Conservation (phyloP, 2,113 vertebrate species). For the Podilymbus podiceps region DNA sequence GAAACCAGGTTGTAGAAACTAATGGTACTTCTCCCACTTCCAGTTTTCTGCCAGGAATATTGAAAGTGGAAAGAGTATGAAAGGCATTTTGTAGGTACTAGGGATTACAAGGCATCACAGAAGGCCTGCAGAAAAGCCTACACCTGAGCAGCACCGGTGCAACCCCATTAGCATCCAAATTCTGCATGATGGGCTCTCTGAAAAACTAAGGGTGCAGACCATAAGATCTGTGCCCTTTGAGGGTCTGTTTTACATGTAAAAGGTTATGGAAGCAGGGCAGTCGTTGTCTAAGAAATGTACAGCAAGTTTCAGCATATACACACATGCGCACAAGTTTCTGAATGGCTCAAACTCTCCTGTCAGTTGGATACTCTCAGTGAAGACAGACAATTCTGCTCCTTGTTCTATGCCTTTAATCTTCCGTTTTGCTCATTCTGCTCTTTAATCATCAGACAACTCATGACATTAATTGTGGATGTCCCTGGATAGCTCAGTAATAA, state of each 20-base stretch:
- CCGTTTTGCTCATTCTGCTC: slow-evolving; percentile 29
- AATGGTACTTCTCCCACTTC: neutral
- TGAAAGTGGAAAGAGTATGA: neutral
- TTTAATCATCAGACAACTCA: slow-evolving; percentile 21
- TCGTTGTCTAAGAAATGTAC: neutral
- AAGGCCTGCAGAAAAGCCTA: neutral
- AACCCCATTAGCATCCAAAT: accelerated
- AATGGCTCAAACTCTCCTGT: neutral
- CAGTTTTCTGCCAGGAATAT: neutral
- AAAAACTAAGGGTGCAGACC: neutral
- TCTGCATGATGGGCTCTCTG: neutral
- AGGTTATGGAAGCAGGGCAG: neutral
- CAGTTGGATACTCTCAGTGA: neutral
- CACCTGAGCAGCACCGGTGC: neutral
- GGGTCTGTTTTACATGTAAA: accelerated
- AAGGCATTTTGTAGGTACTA: neutral
- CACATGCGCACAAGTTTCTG: accelerated
- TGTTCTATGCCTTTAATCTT: slow-evolving; percentile 40
- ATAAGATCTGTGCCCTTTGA: neutral
- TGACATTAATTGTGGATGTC: slow-evolving; percentile 51
- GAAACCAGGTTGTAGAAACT: neutral
- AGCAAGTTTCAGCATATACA: neutral
- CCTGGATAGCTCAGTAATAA: slow-evolving; percentile 44
- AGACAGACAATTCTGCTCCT: neutral
- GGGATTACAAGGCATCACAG: neutral